A percentile compares a stretch with the other conserved stretches of the same genome.
Evolutionary conservation across 2,888 invertebrate species (phyloP).

Genomic region (Stenotaenia linearis): DNA sequence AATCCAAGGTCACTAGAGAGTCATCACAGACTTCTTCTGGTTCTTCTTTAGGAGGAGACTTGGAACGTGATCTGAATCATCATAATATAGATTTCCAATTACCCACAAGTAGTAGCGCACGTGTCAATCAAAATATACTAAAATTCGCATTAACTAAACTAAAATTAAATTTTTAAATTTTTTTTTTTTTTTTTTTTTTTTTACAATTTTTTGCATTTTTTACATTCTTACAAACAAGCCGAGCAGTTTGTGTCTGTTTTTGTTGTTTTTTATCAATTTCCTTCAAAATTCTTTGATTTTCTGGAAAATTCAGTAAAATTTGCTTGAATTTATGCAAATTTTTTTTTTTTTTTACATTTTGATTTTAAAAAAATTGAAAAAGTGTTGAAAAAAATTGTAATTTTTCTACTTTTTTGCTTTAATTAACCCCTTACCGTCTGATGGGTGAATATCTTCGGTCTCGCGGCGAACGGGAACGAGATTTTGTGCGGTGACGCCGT

Average conservation of each 20-base stretch:
- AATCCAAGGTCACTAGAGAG: conserved; percentile 44
- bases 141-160: background rate
- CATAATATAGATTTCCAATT: background rate
- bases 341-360: too few relatives aligned
- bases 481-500: background rate
- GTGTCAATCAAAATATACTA: background rate
- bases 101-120: background rate
- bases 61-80: conserved; percentile 28
- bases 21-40: conserved; percentile 43
- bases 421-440: background rate
- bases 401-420: too few relatives aligned
- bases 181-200: background rate
- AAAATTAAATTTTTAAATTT: background rate
- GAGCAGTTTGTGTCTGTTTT: too few relatives aligned
- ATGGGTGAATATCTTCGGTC: background rate
- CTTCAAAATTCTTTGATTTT: too few relatives aligned
- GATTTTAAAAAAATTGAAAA: too few relatives aligned
- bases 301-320: too few relatives aligned
- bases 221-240: too few relatives aligned
- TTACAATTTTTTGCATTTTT: too few relatives aligned
- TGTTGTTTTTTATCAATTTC: too few relatives aligned
- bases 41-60: conserved; percentile 27
- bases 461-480: background rate
- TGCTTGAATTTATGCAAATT: too few relatives aligned
- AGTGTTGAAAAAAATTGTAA: too few relatives aligned